phyloP scores from a whole-genome alignment of 2,888 invertebrate genomes.

The Synanthedon tipuliformis region DNA sequence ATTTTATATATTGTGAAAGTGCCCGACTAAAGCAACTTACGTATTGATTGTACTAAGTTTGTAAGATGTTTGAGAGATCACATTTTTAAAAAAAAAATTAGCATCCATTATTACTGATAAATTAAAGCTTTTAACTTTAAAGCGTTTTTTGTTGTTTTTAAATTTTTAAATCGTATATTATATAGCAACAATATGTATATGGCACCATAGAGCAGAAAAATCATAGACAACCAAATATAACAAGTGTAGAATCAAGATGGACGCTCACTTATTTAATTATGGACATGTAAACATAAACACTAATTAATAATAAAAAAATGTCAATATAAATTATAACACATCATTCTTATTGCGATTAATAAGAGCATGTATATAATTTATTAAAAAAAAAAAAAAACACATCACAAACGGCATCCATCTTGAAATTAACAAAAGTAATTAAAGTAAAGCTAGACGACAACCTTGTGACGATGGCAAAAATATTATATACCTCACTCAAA shows the following conservation, averaged over 20 bases:
- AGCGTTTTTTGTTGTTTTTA: conserved; percentile 6
- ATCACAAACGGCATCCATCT: background rate
- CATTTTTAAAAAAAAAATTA: conserved; percentile 1
- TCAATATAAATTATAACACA: background rate
- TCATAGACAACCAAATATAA: conserved; percentile 2
- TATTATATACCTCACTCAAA: background rate
- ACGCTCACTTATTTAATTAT: background rate
- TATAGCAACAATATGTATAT: conserved; percentile 4
- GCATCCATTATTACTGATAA: conserved; percentile 3
- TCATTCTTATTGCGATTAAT: background rate
- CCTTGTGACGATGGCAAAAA: background rate
- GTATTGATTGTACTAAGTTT: too few species aligned
- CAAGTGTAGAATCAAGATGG: conserved; percentile 1
- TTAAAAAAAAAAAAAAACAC: too few species aligned
- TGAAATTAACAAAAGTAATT: background rate
- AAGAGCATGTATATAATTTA: background rate
- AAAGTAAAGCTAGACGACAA: background rate
- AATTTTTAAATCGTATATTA: background rate
- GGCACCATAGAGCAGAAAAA: conserved; percentile 4
- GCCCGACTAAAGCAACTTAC: too few species aligned
- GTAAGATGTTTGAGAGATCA: background rate
- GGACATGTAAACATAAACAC: background rate
- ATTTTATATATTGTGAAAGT: too few species aligned
- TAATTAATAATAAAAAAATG: background rate
- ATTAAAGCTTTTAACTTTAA: conserved; percentile 7